Evolutionary conservation across 2,888 invertebrate species (phyloP).

Genomic region (Rapana venosa): DNA sequence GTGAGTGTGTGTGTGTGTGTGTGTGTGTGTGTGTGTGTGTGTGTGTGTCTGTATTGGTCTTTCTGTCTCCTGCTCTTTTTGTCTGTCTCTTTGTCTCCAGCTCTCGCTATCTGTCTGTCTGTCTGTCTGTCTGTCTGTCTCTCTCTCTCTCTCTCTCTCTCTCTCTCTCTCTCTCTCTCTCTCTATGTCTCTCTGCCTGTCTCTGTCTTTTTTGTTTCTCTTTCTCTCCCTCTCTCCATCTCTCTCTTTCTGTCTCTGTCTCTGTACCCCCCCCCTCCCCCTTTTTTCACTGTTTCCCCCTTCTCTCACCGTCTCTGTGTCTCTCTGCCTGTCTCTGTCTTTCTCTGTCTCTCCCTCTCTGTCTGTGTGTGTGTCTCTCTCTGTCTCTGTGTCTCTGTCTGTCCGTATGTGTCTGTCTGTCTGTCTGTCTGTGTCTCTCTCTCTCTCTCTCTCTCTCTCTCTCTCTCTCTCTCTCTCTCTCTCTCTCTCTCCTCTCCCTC

Average conservation of each 20-base stretch:
- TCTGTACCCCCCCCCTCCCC: too few relatives aligned
- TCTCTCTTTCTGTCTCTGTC: not conserved
- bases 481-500: not conserved
- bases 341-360: too few relatives aligned
- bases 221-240: constrained; percentile 22
- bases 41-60: too few relatives aligned
- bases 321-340: too few relatives aligned
- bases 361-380: not conserved
- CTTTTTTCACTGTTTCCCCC: too few relatives aligned
- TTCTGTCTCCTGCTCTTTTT: too few relatives aligned
- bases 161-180: not conserved
- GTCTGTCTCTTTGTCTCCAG: too few relatives aligned
- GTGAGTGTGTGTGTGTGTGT: too few relatives aligned
- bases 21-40: too few relatives aligned
- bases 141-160: not conserved
- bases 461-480: not conserved
- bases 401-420: not conserved
- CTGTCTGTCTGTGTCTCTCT: constrained; percentile 32
- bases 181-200: not conserved
- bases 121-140: not conserved
- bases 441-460: constrained; percentile 2
- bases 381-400: not conserved
- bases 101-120: too few relatives aligned
- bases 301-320: too few relatives aligned
- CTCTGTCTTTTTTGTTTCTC: not conserved